Evolutionary conservation across 2,113 vertebrate species (phyloP).

Genomic region (Epinephelus fuscoguttatus): DNA sequence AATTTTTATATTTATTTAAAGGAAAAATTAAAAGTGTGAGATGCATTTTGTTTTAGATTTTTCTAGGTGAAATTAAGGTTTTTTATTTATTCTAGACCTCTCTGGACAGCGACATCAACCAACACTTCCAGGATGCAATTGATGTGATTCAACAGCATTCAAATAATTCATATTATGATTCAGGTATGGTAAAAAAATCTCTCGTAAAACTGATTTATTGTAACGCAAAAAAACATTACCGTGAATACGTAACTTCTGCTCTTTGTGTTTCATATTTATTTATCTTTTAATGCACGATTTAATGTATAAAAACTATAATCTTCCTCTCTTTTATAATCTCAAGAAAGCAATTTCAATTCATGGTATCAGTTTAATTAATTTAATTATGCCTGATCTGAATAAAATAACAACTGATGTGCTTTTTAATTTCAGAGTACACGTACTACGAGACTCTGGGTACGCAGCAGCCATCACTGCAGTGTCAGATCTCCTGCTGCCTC

Average conservation of each 20-base stretch:
- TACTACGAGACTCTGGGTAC: slow-evolving; percentile 84
- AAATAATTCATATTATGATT: slow-evolving; percentile 79
- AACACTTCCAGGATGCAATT: slow-evolving; percentile 93
- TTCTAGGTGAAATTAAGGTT: not conserved
- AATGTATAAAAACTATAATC: not conserved
- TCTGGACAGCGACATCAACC: slow-evolving; percentile 89
- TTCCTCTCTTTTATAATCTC: not conserved
- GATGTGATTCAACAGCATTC: slow-evolving; percentile 95
- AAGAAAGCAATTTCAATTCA: not conserved
- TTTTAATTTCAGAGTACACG: slow-evolving; percentile 81
- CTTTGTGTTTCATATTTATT: not conserved
- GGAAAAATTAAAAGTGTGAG: not conserved
- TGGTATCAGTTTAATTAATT: not conserved
- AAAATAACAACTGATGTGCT: not conserved
- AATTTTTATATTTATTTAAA: not conserved
- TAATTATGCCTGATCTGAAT: not conserved
- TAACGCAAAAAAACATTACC: not conserved
- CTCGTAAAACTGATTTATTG: not conserved
- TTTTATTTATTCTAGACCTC: slow-evolving; percentile 79
- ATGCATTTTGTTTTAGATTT: not conserved
- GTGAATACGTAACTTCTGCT: not conserved
- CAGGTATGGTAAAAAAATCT: slow-evolving; percentile 60
- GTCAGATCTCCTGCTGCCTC: slow-evolving; percentile 83
- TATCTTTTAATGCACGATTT: not conserved
- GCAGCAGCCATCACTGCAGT: slow-evolving; percentile 80